Conservation (phyloP, 2,888 invertebrate species). For the Perizoma flavofasciatum region DNA sequence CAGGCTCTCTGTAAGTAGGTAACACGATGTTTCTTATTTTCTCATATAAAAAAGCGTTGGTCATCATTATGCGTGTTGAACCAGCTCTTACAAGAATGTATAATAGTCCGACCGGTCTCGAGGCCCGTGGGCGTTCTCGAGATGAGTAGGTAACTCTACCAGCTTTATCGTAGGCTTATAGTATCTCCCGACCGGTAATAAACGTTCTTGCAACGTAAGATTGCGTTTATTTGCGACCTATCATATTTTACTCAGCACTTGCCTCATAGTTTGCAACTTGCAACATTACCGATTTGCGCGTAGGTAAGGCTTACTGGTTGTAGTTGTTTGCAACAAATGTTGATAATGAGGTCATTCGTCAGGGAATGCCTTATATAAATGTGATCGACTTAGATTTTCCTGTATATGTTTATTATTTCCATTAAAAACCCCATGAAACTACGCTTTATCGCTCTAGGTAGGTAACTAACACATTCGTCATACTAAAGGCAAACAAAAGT, state of each 20-base stretch:
- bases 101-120: slow-evolving; percentile 39
- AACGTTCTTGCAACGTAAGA: slow-evolving; percentile 33
- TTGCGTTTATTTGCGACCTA: slow-evolving; percentile 37
- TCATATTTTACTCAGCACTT: slow-evolving; percentile 38
- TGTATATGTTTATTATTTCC: background rate
- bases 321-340: too few relatives aligned
- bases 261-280: slow-evolving; percentile 33
- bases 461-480: slow-evolving; percentile 36
- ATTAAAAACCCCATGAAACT: slow-evolving; percentile 4
- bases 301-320: slow-evolving; percentile 5
- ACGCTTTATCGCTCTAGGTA: background rate
- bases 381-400: too few relatives aligned
- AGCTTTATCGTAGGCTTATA: slow-evolving; percentile 25
- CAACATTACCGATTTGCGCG: slow-evolving; percentile 31
- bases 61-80: slow-evolving; percentile 27
- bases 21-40: slow-evolving; percentile 25
- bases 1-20: slow-evolving; percentile 1
- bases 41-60: slow-evolving; percentile 15
- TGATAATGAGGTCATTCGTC: too few relatives aligned
- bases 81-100: slow-evolving; percentile 37
- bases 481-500: slow-evolving; percentile 43
- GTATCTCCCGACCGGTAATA: slow-evolving; percentile 29
- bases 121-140: slow-evolving; percentile 36
- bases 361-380: too few relatives aligned
- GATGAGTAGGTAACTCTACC: slow-evolving; percentile 28